phyloP scores from a whole-genome alignment of 2,888 invertebrate species.

The Entomobrya proxima region DNA sequence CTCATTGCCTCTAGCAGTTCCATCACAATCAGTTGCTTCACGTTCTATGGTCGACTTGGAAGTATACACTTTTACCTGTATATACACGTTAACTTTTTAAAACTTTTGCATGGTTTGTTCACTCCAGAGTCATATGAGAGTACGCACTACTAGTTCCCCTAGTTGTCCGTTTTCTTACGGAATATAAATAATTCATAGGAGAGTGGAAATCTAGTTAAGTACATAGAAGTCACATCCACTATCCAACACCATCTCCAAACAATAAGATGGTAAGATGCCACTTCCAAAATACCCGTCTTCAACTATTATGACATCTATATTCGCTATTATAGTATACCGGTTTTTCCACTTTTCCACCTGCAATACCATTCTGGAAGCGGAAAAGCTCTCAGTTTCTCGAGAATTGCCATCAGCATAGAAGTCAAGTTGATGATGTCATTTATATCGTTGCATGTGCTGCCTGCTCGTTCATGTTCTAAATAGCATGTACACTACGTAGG shows the following conservation, averaged over 20 bases:
- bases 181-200: conserved; percentile 63
- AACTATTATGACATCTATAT: too few species aligned
- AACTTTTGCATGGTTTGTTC: conserved; percentile 22
- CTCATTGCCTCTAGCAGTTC: background rate
- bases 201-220: conserved; percentile 55
- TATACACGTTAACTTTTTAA: conserved; percentile 16
- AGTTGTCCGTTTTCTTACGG: conserved; percentile 27
- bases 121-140: conserved; percentile 1
- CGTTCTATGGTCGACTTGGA: background rate
- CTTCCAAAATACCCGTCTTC: background rate
- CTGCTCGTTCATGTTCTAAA: background rate
- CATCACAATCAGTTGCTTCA: background rate
- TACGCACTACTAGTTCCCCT: conserved; percentile 1
- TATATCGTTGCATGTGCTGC: conserved; percentile 7
- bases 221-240: conserved; percentile 31
- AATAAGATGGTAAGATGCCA: background rate
- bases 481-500: background rate
- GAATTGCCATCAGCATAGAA: conserved; percentile 32
- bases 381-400: conserved; percentile 1
- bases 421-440: conserved; percentile 11
- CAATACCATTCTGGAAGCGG: background rate
- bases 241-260: background rate
- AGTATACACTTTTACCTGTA: conserved; percentile 16
- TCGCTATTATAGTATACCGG: background rate
- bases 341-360: conserved; percentile 26